A percentile compares a stretch with the other conserved stretches of the same genome.
Evolutionary conservation across 2,888 invertebrate genomes (phyloP).

Genomic region (Drosophila rubida): DNA sequence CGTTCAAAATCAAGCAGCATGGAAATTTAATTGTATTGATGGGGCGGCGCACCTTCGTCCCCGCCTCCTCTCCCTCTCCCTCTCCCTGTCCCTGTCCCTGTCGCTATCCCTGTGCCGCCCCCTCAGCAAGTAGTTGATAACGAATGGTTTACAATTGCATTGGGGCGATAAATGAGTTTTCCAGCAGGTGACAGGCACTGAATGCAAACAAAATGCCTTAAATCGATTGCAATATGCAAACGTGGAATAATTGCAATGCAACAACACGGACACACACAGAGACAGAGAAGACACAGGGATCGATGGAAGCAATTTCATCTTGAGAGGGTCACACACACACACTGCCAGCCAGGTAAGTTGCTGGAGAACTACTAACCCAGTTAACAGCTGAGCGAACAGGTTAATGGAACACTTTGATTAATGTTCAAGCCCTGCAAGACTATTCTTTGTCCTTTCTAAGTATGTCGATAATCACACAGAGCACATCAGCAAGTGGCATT

Average conservation of each 20-base stretch:
- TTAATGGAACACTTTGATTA: constrained; percentile 11
- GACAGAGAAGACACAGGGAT: constrained; percentile 1
- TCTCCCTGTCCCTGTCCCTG: constrained; percentile 3
- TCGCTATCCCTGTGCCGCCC: background rate
- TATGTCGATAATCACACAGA: too few species aligned
- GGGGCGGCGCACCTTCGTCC: constrained; percentile 17
- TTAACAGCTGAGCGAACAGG: constrained; percentile 9
- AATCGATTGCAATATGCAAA: constrained; percentile 43
- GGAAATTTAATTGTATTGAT: constrained; percentile 78
- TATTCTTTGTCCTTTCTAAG: too few species aligned
- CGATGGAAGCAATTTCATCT: constrained; percentile 25
- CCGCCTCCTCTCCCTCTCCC: background rate
- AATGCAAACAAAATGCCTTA: constrained; percentile 49
- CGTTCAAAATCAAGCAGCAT: constrained; percentile 78
- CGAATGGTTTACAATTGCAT: constrained; percentile 46
- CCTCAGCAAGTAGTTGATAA: constrained; percentile 32
- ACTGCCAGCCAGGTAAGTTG: background rate
- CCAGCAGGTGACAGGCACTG: constrained; percentile 33
- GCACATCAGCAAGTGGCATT: background rate
- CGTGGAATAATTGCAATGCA: constrained; percentile 26
- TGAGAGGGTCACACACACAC: constrained; percentile 11
- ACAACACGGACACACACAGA: background rate
- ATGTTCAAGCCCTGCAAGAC: background rate
- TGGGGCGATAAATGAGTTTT: constrained; percentile 63
- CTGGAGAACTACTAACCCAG: constrained; percentile 12